Evolutionary conservation across 2,113 vertebrate species (phyloP), one percentile per base, ranked within the genome.

Genomic region (Sinocyclocheilus anshuiensis): DNA sequence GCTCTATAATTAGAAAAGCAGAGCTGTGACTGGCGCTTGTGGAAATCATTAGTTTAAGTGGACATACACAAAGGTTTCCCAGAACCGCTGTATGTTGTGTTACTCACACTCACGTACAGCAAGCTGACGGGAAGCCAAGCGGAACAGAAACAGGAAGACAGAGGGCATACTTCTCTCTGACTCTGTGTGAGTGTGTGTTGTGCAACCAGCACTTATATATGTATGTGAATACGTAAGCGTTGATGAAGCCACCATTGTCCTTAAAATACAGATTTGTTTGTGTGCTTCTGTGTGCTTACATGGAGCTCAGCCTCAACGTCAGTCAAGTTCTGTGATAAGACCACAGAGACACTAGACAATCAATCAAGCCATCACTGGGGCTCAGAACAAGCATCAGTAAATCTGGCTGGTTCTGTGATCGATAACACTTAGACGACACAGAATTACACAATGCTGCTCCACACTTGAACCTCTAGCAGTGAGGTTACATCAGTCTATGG

Each of bases 1-100:
- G 39, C 83, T 87, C 89, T 87, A 87, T 89, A 91, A 89, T 88
- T 91, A 90, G 80, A 91, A 89, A 90, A 81, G 26, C 89, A 90
- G 83, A 59, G 74, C 71, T 59, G 42, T 84, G 87, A 84, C 87
- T 84, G 76, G 59, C 8, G 72, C 87, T 89, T 89, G 89, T 88
- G 87, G 87, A 90, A 91, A 86, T 86, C 76, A 89, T 91, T 90
- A 81, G 84, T 65, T 77, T 53, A 57, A 39, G 78, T 53, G 75
- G 74, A 87, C 87, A 57, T 39, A 77, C 83, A 85, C 76, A 71
- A 39, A 67, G 48, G 63, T 59, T 77, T 84, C 86, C 87, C 86
- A 85, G 80, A 84, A 81, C 50, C 53, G 24, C 57, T 57, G 55
- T 84, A 50, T 53, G 29, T 48, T 86, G 63, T 20, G 53, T 65